phyloP scores from a whole-genome alignment of 2,797 vertebrate species.

The Pitangus sulphuratus region DNA sequence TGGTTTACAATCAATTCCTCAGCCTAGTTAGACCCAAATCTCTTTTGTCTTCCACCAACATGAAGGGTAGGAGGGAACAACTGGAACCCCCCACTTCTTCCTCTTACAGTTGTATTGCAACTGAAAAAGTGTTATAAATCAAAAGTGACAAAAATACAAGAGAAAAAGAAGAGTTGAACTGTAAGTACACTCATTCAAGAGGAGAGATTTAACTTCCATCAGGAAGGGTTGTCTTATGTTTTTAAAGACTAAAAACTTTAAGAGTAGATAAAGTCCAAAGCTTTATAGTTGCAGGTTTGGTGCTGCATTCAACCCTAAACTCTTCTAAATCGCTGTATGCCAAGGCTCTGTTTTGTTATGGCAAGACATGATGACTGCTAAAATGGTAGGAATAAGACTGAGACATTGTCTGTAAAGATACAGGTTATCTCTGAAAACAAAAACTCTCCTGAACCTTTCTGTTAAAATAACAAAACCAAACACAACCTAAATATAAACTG shows the following conservation, averaged over 20 bases:
- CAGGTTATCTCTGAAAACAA: neutral
- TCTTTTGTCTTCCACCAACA: neutral
- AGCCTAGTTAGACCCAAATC: neutral
- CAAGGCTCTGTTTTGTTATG: neutral
- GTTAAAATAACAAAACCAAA: neutral
- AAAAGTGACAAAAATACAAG: neutral
- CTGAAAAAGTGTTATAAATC: neutral
- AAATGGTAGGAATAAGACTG: neutral
- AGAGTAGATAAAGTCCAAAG: rapidly evolving
- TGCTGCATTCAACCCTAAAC: neutral
- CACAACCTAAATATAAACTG: neutral
- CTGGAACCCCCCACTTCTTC: neutral
- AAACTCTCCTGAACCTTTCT: neutral
- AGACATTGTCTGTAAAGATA: neutral
- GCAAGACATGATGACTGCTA: neutral
- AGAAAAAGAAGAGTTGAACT: neutral
- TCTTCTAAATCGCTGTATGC: neutral
- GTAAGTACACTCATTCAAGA: neutral
- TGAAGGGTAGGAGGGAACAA: neutral
- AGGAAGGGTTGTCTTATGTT: neutral
- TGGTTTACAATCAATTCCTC: neutral
- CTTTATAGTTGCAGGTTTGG: neutral
- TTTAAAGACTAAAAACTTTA: neutral
- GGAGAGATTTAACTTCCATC: neutral
- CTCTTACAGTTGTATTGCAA: neutral